Base-by-base conservation (phyloP, 1,140 invertebrate genomes). In the Lanistes nyassanus region DNA sequence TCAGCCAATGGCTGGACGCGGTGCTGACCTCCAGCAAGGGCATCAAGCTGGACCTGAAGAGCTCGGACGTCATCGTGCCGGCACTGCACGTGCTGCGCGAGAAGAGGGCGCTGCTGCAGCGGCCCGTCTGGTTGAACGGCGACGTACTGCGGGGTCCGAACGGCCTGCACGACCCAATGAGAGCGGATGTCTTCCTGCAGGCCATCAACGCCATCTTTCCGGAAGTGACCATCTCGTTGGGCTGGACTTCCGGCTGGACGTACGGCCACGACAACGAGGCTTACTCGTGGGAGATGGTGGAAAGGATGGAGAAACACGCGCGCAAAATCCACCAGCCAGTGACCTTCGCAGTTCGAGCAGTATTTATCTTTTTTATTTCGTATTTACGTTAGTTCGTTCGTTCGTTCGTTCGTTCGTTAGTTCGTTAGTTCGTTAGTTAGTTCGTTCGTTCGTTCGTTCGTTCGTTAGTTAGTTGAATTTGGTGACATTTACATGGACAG, bases 31-130 rank as follows among this genome's bases (percentile, higher is more conserved):
- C 84, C 82, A 88, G 78, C 71, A 93, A 93, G 82, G 95, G 95
- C 2, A 92, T 96, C 3, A 97, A 97, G 68, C 89, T 97, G 7
- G 95, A 97, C 85, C 97, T 98, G 81, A 97, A 97, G 87, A 92
- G 91, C 0, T 92, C 93, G 26, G 93, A 94, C 60, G 94, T 93
- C 7, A 94, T 95, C 76, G 90, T 93, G 62, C 90, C 89, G 13
- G 92, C 93, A 36, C 88, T 92, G 36, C 82, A 88, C 1, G 89
- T 92, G 55, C 79, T 94, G 3, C 83, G 90, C 29, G 82, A 64
- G 34, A 73, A 68, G 72, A 65, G 58, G 0, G 13, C 36, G 42
- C 82, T 94, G 92, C 86, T 93, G 66, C 91, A 88, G 0, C 81
- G 96, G 9, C 95, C 95, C 0, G 82, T 97, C 21, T 95, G 94